Base-by-base conservation (phyloP, 2,113 vertebrate genomes). In the Eurypyga helias region DNA sequence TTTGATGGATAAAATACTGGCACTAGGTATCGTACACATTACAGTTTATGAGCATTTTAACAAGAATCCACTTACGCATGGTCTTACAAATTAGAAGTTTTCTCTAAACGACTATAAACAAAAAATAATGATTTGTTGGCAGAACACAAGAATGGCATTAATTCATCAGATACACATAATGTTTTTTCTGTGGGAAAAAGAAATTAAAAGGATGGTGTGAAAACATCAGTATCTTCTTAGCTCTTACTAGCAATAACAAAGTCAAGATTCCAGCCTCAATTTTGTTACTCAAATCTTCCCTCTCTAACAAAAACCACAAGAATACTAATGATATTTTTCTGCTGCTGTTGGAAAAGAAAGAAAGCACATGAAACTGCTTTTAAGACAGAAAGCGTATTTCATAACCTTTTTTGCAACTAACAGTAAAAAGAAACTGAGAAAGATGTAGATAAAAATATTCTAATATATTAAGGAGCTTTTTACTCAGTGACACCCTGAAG, bases 271-370 rank as follows among this genome's bases (percentile, higher is more conserved):
- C 48, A 91, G 52, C 9, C 61, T 90, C 90, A 36, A 18, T 57
- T 93, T 71, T 76, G n/a, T 89, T 84, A 84, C 76, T 91, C 69
- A 78, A 78, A 96, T 83, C 69, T 33, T 78, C 9, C 25, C 38
- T 60, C 64, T 33, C 26, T 43, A 81, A 83, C 75, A 92, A 91
- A 94, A 93, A 13, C 21, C 85, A 94, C 58, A 92, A 90, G 62
- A 93, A 90, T 73, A 90, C 34, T 83, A 87, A 85, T 12, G 34
- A 48, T 78, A 90, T 86, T 86, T 88, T 72, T 34, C 54, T 89
- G 64, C 69, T 89, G 76, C 57, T 78, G 38, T 8, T 90, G 83
- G 83, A 91, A 83, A 81, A 86, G 28, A 57, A 93, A 90, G 43
- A 25, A 89, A 80, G 26, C 4, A 70, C 21, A 79, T 38, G 51